Evolutionary conservation across 1,140 invertebrate genomes (phyloP), one percentile per base, ranked within the genome.

Genomic region (Carposina sasakii): DNA sequence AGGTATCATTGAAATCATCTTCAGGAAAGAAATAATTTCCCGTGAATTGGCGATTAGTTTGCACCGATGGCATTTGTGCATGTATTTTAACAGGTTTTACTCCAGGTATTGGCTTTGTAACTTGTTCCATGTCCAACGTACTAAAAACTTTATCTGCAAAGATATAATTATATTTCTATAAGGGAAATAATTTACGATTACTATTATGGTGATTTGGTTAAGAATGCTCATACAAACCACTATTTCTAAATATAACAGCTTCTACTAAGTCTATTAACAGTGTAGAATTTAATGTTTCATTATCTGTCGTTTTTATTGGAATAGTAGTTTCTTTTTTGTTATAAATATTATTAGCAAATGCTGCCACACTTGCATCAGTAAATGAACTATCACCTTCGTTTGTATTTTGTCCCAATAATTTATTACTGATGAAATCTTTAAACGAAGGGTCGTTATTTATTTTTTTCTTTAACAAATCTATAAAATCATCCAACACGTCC

Each of bases 21-120:
- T 81, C 79, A 26, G 79, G 79, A 45, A 81, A 81, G 57, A 83
- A 83, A 24, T 70, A 81, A 63, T 83, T 74, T 13, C 79, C 79
- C 31, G 72, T 76, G 54, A 75, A 78, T 37, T 79, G 71, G 31
- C 53, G 34, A 52, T 79, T 81, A 24, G 41, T 22, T 34, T 56
- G 57, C 6, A 71, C 45, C 68, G 74, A 61, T 19, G 68, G 66
- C n/a, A 77, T 44, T 55, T 76, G 71, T n/a, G 77, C 74, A 49
- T 69, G 67, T 28, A 83, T 65, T 54, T 64, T 69, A 21, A 79
- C 40, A 9, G 67, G 67, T 23, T 52, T 71, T 1, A 75, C 63
- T 20, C 63, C 56, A 4, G 49, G 41, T 24, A 44, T 15, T 24
- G 48, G 24, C 41, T 63, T 45, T 20, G 54, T 52, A 46, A 41